Evolutionary conservation across 2,888 invertebrate genomes (phyloP), one percentile per base, ranked within the genome.

Genomic region (Drosophila kanekoi): DNA sequence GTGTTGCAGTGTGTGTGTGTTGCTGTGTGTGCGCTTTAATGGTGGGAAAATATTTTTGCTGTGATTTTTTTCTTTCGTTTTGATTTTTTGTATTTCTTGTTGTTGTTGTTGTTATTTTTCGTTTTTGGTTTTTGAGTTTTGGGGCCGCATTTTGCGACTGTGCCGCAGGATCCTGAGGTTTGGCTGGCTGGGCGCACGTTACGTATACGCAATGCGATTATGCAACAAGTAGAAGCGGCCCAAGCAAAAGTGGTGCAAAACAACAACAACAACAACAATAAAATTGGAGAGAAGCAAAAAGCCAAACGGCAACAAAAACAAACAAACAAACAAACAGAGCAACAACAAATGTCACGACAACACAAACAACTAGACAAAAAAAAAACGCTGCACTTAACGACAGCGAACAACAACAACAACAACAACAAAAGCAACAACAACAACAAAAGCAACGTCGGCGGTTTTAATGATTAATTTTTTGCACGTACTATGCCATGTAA

Each of bases 41-140:
- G 83, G 87, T 83, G 83, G 83, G 83, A 83, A 83, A 86, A 83
- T 86, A 83, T 83, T 83, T 83, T 61, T 72, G 76, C 67, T 64
- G 72, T 48, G 77, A 58, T 70, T 76, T 60, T 62, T 59, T 44
- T 45, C n/a, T 14, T 40, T 38, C n/a, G 10, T n/a, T 35, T 9
- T 43, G 28, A 8, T 28, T 35, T 14, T 37, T 8, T 45, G 23
- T 23, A 1, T 1, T 23, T 23, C 38, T 51, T 51, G 38, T 38
- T 51, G 13, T n/a, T 28, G 51, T 28, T 52, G 41, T 57, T 35
- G n/a, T 32, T 44, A 23, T 58, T 44, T 38, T 40, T 44, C 33
- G 18, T 54, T 68, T 65, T 75, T 52, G 59, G 48, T 52, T 45
- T 66, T 66, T 44, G 23, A 18, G 23, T 37, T 57, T 66, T 64